Evolutionary conservation across 2,888 invertebrate species (phyloP).

Genomic region (Latrodectus elegans): DNA sequence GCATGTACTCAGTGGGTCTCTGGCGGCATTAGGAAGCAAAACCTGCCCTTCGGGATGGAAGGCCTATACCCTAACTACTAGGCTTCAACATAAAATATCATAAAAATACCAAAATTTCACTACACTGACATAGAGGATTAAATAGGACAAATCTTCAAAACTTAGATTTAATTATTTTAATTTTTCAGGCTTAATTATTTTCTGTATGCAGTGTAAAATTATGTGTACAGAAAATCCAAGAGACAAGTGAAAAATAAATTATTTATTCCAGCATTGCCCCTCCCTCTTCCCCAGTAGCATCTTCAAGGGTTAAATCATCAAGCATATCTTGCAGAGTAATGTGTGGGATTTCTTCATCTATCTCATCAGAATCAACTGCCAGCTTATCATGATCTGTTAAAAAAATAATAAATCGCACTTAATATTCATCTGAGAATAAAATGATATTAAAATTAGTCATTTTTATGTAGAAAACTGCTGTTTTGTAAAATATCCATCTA

Average conservation of each 20-base stretch:
- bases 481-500: background rate
- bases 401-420: background rate
- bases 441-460: background rate
- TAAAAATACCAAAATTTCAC: too few relatives aligned
- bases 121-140: too few relatives aligned
- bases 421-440: background rate
- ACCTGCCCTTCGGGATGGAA: too few relatives aligned
- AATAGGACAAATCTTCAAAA: too few relatives aligned
- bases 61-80: too few relatives aligned
- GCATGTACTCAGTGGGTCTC: too few relatives aligned
- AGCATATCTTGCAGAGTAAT: slow-evolving; percentile 94
- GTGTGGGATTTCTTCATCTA: slow-evolving; percentile 79
- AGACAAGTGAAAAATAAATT: background rate
- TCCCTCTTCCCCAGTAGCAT: slow-evolving; percentile 74
- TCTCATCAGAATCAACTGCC: slow-evolving; percentile 79
- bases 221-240: background rate
- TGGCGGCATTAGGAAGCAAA: too few relatives aligned
- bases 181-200: too few relatives aligned
- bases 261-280: slow-evolving; percentile 59
- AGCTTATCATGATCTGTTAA: slow-evolving; percentile 72
- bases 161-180: too few relatives aligned
- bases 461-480: background rate
- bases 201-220: too few relatives aligned
- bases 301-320: slow-evolving; percentile 88
- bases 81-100: too few relatives aligned